Evolutionary conservation across 2,797 vertebrate genomes (phyloP).

Genomic region (Dipus sagitta): DNA sequence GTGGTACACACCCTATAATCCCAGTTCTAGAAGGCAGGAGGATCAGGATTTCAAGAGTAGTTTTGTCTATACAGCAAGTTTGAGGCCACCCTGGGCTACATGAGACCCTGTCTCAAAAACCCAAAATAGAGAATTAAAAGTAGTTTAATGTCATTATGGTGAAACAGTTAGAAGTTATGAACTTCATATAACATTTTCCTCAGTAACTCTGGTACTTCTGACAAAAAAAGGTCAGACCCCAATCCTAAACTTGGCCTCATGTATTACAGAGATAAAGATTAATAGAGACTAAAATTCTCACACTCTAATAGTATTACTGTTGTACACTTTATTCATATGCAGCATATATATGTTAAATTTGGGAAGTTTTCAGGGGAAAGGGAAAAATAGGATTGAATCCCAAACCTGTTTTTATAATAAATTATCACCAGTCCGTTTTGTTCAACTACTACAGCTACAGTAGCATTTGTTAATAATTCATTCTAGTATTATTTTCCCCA

Average conservation of each 20-base stretch:
- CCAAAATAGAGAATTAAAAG: slow-evolving; percentile 73
- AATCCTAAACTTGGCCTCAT: slow-evolving; percentile 78
- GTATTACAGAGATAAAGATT: slow-evolving; percentile 81
- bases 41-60: no score
- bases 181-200: slow-evolving; percentile 68
- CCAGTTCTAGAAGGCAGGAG: no score
- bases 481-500: slow-evolving; percentile 41
- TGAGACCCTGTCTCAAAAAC: not conserved
- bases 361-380: not conserved
- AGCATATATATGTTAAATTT: slow-evolving; percentile 54
- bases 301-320: slow-evolving; percentile 58
- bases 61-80: no score
- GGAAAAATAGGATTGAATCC: not conserved
- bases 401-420: slow-evolving; percentile 31
- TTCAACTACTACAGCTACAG: not conserved
- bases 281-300: slow-evolving; percentile 78
- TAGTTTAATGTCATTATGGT: slow-evolving; percentile 46
- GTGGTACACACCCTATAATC: no score
- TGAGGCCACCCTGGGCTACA: no score
- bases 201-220: slow-evolving; percentile 31
- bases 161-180: slow-evolving; percentile 79
- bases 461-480: slow-evolving; percentile 6
- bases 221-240: slow-evolving; percentile 58
- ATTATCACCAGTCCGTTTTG: not conserved
- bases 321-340: slow-evolving; percentile 52